phyloP scores from a whole-genome alignment of 2,888 invertebrate species.

The Caenorhabditis japonica region DNA sequence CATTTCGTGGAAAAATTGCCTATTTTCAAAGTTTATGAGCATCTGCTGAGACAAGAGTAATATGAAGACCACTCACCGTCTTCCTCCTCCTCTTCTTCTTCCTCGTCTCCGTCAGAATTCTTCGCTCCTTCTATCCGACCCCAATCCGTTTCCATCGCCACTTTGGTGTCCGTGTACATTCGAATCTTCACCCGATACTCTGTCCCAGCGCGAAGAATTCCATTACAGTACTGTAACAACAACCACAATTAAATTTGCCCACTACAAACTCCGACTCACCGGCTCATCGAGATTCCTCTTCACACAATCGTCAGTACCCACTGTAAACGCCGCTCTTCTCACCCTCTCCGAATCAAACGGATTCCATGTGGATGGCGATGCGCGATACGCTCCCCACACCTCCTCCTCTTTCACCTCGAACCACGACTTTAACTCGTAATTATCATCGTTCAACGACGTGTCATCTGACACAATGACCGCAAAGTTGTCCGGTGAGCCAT shows the following conservation, averaged over 20 bases:
- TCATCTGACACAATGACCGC: conserved; percentile 75
- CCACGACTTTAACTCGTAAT: conserved; percentile 73
- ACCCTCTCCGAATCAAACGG: conserved; percentile 65
- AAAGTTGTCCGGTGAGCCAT: conserved; percentile 72
- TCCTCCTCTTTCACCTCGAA: conserved; percentile 74
- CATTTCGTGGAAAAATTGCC: too few species aligned
- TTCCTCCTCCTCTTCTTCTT: conserved; percentile 59
- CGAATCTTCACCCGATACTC: conserved; percentile 74
- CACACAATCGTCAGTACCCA: conserved; percentile 74
- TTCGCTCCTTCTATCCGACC: conserved; percentile 66
- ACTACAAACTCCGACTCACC: conserved; percentile 50
- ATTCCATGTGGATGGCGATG: conserved; percentile 71
- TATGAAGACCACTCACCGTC: conserved; percentile 30
- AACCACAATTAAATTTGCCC: neutral
- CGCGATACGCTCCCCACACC: conserved; percentile 63
- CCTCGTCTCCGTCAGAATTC: conserved; percentile 50
- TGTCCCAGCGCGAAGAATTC: conserved; percentile 68
- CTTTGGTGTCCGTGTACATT: conserved; percentile 71
- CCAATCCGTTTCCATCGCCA: conserved; percentile 76
- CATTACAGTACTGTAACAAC: conserved; percentile 72
- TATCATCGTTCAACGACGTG: conserved; percentile 69
- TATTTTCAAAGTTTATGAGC: conserved; percentile 12
- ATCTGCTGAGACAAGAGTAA: too few species aligned
- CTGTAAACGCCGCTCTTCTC: conserved; percentile 66
- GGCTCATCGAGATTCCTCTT: conserved; percentile 71